These are phyloP conservation scores for Leptinotarsa defecta DNA, from an alignment of 1,140 invertebrate species.

Conservation along the genomic window DNA sequence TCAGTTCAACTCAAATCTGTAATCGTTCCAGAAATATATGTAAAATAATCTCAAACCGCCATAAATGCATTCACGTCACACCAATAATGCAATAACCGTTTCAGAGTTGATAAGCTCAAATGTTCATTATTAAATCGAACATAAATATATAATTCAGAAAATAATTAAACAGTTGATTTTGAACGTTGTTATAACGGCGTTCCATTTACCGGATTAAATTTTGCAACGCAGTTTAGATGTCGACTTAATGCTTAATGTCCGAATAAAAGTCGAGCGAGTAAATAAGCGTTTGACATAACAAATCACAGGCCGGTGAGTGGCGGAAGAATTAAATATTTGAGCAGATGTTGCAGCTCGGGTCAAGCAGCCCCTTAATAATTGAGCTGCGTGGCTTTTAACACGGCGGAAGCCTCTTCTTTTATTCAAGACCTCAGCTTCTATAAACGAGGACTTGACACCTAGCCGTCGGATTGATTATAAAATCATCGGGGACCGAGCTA, in stretches of 20 bases:
- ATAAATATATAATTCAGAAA: slow-evolving; percentile 17
- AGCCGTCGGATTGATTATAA: slow-evolving; percentile 54
- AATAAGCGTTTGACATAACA: slow-evolving; percentile 56
- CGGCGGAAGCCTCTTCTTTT: slow-evolving; percentile 55
- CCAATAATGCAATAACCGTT: slow-evolving; percentile 17
- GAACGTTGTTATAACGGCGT: slow-evolving; percentile 23
- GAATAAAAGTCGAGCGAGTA: slow-evolving; percentile 43
- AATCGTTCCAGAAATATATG: neutral
- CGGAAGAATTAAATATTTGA: slow-evolving; percentile 58
- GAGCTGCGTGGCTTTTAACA: slow-evolving; percentile 56
- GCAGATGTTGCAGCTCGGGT: slow-evolving; percentile 51
- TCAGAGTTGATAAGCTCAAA: neutral
- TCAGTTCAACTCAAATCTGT: too few relatives aligned
- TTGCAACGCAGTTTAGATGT: slow-evolving; percentile 25
- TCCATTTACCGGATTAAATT: slow-evolving; percentile 17
- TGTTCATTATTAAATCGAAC: slow-evolving; percentile 17
- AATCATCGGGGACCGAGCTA: slow-evolving; percentile 45
- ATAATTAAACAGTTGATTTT: slow-evolving; percentile 21
- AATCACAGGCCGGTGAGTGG: slow-evolving; percentile 54
- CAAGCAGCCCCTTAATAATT: slow-evolving; percentile 56
- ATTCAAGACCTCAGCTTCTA: slow-evolving; percentile 55
- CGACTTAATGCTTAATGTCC: slow-evolving; percentile 40
- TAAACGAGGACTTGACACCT: slow-evolving; percentile 57
- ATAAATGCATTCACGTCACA: slow-evolving; percentile 6
- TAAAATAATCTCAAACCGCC: neutral